Evolutionary conservation across 2,113 vertebrate species (phyloP).

Genomic region (Nematolebias whitei): DNA sequence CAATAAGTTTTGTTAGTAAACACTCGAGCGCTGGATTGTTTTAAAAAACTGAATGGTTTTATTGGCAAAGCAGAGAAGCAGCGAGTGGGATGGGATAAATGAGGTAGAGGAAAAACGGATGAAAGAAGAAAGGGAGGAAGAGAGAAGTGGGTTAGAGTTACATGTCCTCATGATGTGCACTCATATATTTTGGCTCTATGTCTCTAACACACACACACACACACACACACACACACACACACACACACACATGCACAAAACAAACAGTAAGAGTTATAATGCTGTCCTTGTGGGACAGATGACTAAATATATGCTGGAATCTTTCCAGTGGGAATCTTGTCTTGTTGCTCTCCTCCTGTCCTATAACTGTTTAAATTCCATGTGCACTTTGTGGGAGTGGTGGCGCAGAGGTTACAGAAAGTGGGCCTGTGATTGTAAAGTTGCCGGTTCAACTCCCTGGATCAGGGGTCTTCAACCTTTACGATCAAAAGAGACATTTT

Average conservation of each 20-base stretch:
- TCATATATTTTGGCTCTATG: background rate
- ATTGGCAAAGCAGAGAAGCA: background rate
- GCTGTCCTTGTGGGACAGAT: conserved; percentile 53
- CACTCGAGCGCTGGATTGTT: background rate
- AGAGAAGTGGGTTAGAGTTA: conserved; percentile 31
- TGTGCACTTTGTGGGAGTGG: conserved; percentile 2
- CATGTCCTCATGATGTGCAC: conserved; percentile 19
- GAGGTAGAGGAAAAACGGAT: conserved; percentile 36
- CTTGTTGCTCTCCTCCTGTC: conserved; percentile 62
- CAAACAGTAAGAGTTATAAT: conserved; percentile 38
- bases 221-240: conserved; percentile 7
- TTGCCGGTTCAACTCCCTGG: too few relatives aligned
- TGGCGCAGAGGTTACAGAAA: too few relatives aligned
- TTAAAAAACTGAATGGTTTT: conserved; percentile 13
- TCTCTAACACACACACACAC: background rate
- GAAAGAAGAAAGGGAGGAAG: conserved; percentile 31
- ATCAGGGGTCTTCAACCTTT: too few relatives aligned
- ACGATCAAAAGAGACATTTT: too few relatives aligned
- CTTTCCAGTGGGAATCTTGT: conserved; percentile 74
- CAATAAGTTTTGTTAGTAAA: conserved; percentile 19
- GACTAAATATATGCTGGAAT: conserved; percentile 74
- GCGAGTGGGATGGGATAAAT: conserved; percentile 24
- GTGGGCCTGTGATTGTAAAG: too few relatives aligned
- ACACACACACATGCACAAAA: conserved; percentile 33
- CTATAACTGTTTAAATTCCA: conserved; percentile 44